These are phyloP conservation scores for Lagopus muta DNA, from an alignment of 2,113 vertebrate species.

Conservation along the genomic window DNA sequence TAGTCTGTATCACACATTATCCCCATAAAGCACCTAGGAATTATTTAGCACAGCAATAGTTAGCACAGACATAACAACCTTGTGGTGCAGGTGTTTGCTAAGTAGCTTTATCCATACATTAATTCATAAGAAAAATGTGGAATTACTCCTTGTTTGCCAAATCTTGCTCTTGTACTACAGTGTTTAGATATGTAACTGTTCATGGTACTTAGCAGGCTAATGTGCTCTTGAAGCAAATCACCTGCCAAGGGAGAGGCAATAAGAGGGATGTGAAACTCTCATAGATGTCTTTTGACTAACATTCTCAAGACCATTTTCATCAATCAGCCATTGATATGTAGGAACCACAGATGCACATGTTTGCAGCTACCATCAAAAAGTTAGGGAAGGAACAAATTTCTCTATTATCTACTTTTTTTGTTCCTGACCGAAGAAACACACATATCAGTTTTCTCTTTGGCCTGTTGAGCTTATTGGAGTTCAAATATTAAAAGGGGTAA, in stretches of 20 bases:
- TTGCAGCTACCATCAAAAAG: background rate
- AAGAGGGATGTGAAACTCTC: background rate
- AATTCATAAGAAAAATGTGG: background rate
- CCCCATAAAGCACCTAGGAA: background rate
- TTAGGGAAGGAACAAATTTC: background rate
- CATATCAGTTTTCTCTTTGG: background rate
- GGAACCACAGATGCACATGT: background rate
- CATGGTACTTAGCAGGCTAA: background rate
- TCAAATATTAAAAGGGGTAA: background rate
- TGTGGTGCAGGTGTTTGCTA: fast-evolving
- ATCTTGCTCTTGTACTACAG: background rate
- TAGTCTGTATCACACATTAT: background rate
- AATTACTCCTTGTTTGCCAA: background rate
- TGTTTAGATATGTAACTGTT: background rate
- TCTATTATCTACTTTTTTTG: background rate
- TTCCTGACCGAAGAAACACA: background rate
- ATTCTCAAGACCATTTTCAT: background rate
- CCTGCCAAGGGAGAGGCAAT: background rate
- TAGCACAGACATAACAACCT: background rate
- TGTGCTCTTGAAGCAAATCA: background rate
- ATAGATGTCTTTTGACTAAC: background rate
- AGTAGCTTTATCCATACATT: background rate
- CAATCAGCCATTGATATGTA: background rate
- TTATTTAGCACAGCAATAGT: background rate
- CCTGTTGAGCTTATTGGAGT: background rate